Evolutionary conservation across 2,797 vertebrate genomes (phyloP).

Genomic region (Eulemur mongoz): DNA sequence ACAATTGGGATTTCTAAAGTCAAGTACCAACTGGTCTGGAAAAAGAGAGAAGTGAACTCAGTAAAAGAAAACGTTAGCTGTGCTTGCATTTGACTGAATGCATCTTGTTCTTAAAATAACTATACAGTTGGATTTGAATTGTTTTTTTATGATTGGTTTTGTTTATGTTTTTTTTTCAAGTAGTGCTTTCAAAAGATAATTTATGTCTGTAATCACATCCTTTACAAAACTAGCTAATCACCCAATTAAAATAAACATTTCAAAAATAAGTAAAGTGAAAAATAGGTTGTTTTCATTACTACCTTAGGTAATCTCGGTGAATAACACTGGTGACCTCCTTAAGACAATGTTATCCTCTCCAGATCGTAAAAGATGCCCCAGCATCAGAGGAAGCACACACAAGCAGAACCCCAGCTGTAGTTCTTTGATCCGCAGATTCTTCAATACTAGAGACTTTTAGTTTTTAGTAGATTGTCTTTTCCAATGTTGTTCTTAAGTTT

Average conservation of each 20-base stretch:
- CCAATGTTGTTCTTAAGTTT: not conserved
- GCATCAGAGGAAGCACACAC: not conserved
- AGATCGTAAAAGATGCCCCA: too few species aligned
- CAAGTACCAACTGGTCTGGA: not conserved
- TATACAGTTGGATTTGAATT: not conserved
- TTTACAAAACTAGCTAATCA: constrained; percentile 56
- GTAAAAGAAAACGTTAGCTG: not conserved
- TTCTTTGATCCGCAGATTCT: not conserved
- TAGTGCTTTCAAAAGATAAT: constrained; percentile 61
- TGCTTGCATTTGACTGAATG: not conserved
- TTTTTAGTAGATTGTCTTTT: not conserved
- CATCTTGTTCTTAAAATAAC: constrained; percentile 43
- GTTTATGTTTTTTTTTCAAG: constrained; percentile 56
- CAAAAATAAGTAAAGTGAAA: constrained; percentile 59
- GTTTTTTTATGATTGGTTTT: constrained; percentile 40
- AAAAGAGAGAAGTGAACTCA: not conserved
- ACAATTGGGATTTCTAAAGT: not conserved
- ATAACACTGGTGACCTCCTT: not conserved
- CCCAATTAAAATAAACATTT: constrained; percentile 60
- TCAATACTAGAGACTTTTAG: not conserved
- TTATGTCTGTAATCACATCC: constrained; percentile 50
- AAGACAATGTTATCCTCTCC: not conserved
- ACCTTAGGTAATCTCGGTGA: not conserved
- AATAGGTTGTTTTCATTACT: constrained; percentile 48
- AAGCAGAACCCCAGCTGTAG: not conserved